Evolutionary conservation across 2,113 vertebrate genomes (phyloP), one percentile per base, ranked within the genome.

Genomic region (Nesoenas mayeri): DNA sequence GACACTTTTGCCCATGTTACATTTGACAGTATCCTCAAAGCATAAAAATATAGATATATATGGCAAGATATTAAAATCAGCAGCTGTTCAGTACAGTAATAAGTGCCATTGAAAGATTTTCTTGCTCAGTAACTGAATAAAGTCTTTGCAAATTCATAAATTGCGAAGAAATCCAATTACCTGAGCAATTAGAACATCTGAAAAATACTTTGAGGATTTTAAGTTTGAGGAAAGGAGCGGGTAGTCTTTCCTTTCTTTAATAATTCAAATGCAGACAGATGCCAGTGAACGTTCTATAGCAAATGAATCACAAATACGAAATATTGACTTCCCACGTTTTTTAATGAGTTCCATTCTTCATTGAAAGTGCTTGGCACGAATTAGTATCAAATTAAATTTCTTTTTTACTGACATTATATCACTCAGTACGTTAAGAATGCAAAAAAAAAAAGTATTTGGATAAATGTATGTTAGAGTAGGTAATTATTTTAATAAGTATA

Each of bases 271-370:
- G 69, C 42, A 84, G 72, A 10, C 57, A 85, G 53, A 71, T 61
- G 64, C 25, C 51, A 85, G 51, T 24, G 79, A 75, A 77, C 24
- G 48, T 90, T 83, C 79, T 73, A n/a, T 18, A 51, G 79, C 73
- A 81, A 91, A 71, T 84, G 92, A 84, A 91, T 93, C 61, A 80
- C n/a, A 77, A 51, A 93, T 78, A 65, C 19, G 72, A 93, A 92
- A 92, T 81, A 81, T 0, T 78, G 51, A 56, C 72, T 95, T 74
- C 60, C 20, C 25, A 60, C 24, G 21, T 78, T 84, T 88, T 82
- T 78, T 67, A 60, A 64, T 60, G 22, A 89, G 47, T 85, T 90
- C n/a, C n/a, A 47, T 86, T 93, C 48, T 81, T 74, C 62, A 67
- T 60, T 47, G 67, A 34, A 83, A 71, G 51, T 44, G 5, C 25